phyloP scores from a whole-genome alignment of 2,113 vertebrate genomes.

The Oxygymnocypris stewartii region DNA sequence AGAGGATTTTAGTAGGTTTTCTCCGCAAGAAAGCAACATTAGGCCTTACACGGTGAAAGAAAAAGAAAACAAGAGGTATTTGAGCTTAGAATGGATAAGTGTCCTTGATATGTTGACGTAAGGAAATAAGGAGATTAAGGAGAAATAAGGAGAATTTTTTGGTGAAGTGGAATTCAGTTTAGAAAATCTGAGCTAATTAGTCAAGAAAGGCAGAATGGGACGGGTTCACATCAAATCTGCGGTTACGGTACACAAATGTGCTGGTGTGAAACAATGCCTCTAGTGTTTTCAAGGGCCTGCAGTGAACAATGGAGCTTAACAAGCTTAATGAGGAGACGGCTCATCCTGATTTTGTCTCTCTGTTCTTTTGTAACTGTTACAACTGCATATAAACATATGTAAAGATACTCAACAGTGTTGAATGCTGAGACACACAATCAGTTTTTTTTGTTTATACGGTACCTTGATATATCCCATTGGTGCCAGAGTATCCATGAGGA shows the following conservation, averaged over 20 bases:
- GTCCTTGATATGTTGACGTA: not conserved
- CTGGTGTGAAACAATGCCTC: constrained; percentile 46
- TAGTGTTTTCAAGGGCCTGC: constrained; percentile 42
- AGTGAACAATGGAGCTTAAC: constrained; percentile 48
- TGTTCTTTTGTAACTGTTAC: not conserved
- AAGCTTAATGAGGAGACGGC: constrained; percentile 50
- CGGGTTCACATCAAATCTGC: not conserved
- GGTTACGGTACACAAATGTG: constrained; percentile 42
- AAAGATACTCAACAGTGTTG: not conserved
- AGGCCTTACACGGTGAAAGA: not conserved
- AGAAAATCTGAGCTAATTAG: constrained; percentile 17
- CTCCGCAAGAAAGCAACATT: not conserved
- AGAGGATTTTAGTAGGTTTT: not conserved
- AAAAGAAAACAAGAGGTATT: not conserved
- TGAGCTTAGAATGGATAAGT: constrained; percentile 4
- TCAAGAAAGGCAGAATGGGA: not conserved
- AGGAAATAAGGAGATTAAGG: constrained; percentile 4
- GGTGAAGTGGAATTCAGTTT: not conserved
- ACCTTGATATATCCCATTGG: constrained; percentile 89
- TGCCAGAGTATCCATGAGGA: constrained; percentile 87
- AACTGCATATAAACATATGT: constrained; percentile 21
- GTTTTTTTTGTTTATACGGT: not conserved
- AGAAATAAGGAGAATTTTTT: not conserved
- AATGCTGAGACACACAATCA: not conserved
- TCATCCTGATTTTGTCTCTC: constrained; percentile 38